phyloP scores from a whole-genome alignment of 2,113 vertebrate species.

The Chitala chitala region DNA sequence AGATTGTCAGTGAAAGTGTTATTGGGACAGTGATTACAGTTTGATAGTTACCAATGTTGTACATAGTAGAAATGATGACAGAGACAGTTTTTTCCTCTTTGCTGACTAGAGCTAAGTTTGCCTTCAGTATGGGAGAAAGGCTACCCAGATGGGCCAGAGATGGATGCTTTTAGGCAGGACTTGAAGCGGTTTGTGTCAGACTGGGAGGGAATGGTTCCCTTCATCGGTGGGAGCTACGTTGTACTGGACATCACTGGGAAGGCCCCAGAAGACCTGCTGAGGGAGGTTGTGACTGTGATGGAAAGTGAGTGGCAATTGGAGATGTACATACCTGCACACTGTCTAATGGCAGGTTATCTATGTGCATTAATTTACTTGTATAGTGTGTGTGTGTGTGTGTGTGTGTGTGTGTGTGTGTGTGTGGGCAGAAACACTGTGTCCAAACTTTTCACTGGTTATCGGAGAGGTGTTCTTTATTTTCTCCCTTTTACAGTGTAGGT shows the following conservation, averaged over 20 bases:
- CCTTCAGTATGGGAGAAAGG: constrained; percentile 59
- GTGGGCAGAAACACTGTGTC: not conserved
- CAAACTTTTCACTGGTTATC: too few species aligned
- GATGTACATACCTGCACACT: not conserved
- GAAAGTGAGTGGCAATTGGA: constrained; percentile 69
- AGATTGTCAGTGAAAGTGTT: too few species aligned
- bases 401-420: not conserved
- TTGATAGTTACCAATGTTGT: too few species aligned
- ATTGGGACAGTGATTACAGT: too few species aligned
- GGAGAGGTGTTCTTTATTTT: too few species aligned
- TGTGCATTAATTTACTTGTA: not conserved
- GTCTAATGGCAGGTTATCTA: not conserved
- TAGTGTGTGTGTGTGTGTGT: not conserved
- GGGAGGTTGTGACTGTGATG: constrained; percentile 64
- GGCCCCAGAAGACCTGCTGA: constrained; percentile 68
- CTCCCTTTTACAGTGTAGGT: too few species aligned
- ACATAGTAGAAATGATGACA: too few species aligned
- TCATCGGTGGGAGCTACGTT: constrained; percentile 38
- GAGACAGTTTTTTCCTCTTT: too few species aligned
- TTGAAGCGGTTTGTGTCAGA: constrained; percentile 50
- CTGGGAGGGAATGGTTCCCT: constrained; percentile 61
- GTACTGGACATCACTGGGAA: constrained; percentile 67
- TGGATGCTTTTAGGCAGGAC: constrained; percentile 58
- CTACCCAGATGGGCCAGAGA: constrained; percentile 75
- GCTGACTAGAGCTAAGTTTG: constrained; percentile 47